Evolutionary conservation across 2,797 vertebrate genomes (phyloP), one percentile per base, ranked within the genome.

Genomic region (Crenichthys baileyi): DNA sequence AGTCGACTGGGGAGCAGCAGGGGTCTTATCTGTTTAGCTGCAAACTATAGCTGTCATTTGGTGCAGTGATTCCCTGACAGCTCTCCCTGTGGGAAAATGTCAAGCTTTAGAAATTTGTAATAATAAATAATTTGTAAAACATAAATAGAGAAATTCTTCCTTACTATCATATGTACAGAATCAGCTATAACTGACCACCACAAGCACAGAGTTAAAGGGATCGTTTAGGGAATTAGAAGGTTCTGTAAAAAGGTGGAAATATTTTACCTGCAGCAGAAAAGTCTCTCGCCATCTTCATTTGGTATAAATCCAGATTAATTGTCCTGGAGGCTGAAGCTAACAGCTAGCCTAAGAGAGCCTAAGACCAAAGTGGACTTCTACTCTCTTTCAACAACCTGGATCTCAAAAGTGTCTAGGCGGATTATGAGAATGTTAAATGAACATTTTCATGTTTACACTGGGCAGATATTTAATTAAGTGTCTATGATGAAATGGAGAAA

Each of bases 1-100:
- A 76, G 61, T 67, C 22, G 6, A 63, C 77, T 24, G 73, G 77
- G 82, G 84, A 81, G 82, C 83, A 79, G 89, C 84, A 79, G 80
- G 77, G 85, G 83, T 55, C 79, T 70, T 79, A 75, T 90, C 77
- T 78, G 67, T 75, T 78, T 53, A 70, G 56, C 80, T 79, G 67
- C 50, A 78, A 77, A 80, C 24, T 77, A 65, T n/a, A 70, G 7
- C 48, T 24, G 67, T 81, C 77, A 74, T 68, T 65, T 51, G 44
- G 41, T 20, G 26, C 56, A n/a, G 65, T 8, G 24, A 79, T 48
- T 80, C 68, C 48, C 53, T 36, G 31, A 56, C 72, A 51, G 61
- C 29, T n/a, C 5, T 67, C 53, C 24, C 50, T 5, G 20, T 50
- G 63, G 51, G 2, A 24, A 70, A 61, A 12, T 0, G 24, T 55